Percentiles rank a stretch among this genome's conserved stretches.
These are phyloP conservation scores for Elaphurus davidianus DNA, from an alignment of 2,113 vertebrate species.

Conservation along the genomic window DNA sequence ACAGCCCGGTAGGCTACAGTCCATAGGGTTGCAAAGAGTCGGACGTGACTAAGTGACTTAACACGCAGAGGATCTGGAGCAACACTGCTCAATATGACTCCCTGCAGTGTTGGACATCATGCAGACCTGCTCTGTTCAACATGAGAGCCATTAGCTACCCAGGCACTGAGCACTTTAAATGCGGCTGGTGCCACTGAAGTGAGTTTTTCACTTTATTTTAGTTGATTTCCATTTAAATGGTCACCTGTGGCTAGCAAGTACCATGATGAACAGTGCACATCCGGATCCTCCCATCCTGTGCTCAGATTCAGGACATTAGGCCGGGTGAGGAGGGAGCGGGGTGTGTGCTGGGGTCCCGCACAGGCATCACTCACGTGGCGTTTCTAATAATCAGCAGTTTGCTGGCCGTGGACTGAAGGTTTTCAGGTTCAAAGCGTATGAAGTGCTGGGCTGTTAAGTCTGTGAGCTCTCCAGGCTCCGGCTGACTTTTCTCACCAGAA, in stretches of 20 bases:
- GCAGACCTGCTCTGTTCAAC: rapidly evolving
- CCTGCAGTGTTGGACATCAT: neutral
- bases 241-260: neutral
- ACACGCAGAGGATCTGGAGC: neutral
- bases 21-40: neutral
- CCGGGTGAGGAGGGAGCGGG: too few species aligned
- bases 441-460: slow-evolving; percentile 88
- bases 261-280: too few species aligned
- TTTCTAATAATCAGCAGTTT: slow-evolving; percentile 89
- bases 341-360: rapidly evolving
- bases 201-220: neutral
- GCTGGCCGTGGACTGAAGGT: slow-evolving; percentile 77
- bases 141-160: rapidly evolving
- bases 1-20: neutral
- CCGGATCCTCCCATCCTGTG: neutral
- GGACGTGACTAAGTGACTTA: neutral
- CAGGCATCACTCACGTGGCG: slow-evolving; percentile 81
- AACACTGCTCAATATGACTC: rapidly evolving
- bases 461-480: slow-evolving; percentile 79
- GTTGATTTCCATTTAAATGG: neutral
- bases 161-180: neutral
- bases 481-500: slow-evolving; percentile 81
- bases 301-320: neutral
- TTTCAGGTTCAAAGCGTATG: slow-evolving; percentile 86
- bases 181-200: neutral